These are phyloP conservation scores for Schizotus pectinicornis DNA, from an alignment of 2,888 invertebrate species.

Conservation along the genomic window DNA sequence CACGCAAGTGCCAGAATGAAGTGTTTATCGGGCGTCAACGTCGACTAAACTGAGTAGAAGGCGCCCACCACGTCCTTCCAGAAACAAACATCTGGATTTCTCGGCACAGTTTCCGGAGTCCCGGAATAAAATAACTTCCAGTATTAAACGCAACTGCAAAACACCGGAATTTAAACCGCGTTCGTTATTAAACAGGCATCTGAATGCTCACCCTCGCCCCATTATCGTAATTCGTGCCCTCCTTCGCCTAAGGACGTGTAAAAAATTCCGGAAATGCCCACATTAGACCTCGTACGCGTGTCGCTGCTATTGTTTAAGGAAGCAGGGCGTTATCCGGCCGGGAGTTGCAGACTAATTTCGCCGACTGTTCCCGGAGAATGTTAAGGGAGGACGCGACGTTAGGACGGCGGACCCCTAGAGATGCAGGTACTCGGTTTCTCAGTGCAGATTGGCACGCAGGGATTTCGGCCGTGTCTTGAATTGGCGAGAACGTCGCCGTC, in stretches of 20 bases:
- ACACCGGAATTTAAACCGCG: too few species aligned
- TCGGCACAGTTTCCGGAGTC: too few species aligned
- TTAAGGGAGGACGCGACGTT: constrained; percentile 18
- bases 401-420: constrained; percentile 13
- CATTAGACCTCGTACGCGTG: constrained; percentile 8
- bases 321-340: constrained; percentile 7
- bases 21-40: too few species aligned
- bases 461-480: constrained; percentile 20
- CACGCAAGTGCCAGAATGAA: too few species aligned
- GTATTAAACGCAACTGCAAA: too few species aligned
- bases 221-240: not conserved
- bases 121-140: too few species aligned
- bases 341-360: constrained; percentile 14
- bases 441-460: constrained; percentile 26
- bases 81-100: too few species aligned
- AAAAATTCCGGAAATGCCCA: constrained; percentile 2
- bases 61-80: too few species aligned
- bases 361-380: constrained; percentile 15
- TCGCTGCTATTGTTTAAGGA: constrained; percentile 11
- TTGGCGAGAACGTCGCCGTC: not conserved
- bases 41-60: too few species aligned
- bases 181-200: not conserved
- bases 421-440: constrained; percentile 14
- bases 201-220: not conserved
- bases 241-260: constrained; percentile 1